These are phyloP conservation scores for Melangyna quadrimaculata DNA, from an alignment of 2,888 invertebrate genomes.

Conservation along the genomic window DNA sequence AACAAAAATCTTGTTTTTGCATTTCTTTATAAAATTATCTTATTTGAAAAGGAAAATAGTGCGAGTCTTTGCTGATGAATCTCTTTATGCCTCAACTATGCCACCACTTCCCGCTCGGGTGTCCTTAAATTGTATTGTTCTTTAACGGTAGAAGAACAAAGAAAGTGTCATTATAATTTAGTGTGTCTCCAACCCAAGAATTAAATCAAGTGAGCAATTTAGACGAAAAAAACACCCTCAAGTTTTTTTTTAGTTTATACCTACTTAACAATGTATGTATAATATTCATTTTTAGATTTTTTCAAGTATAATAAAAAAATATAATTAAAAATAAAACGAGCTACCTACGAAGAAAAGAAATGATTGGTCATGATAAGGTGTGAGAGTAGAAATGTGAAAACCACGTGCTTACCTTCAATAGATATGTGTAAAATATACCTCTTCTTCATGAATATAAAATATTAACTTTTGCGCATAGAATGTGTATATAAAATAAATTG, in stretches of 20 bases:
- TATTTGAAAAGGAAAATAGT: not conserved
- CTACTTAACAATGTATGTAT: not conserved
- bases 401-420: slow-evolving; percentile 64
- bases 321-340: not conserved
- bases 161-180: slow-evolving; percentile 38
- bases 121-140: slow-evolving; percentile 27
- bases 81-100: not conserved
- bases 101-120: slow-evolving; percentile 35
- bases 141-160: slow-evolving; percentile 21
- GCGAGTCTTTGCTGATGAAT: not conserved
- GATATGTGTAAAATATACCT: slow-evolving; percentile 31
- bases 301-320: too few relatives aligned
- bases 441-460: slow-evolving; percentile 13
- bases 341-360: not conserved
- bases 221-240: not conserved
- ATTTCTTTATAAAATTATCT: slow-evolving; percentile 1
- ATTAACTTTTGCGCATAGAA: slow-evolving; percentile 16
- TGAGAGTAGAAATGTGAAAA: slow-evolving; percentile 40
- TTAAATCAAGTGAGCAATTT: slow-evolving; percentile 39
- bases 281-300: too few relatives aligned
- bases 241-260: not conserved
- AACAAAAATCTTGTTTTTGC: not conserved
- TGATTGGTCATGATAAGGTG: not conserved
- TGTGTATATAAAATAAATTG: not conserved
- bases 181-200: slow-evolving; percentile 5